Percentiles rank a stretch among this genome's conserved stretches.
phyloP scores from a whole-genome alignment of 2,797 vertebrate species.

The Rhynchonycteris naso region DNA sequence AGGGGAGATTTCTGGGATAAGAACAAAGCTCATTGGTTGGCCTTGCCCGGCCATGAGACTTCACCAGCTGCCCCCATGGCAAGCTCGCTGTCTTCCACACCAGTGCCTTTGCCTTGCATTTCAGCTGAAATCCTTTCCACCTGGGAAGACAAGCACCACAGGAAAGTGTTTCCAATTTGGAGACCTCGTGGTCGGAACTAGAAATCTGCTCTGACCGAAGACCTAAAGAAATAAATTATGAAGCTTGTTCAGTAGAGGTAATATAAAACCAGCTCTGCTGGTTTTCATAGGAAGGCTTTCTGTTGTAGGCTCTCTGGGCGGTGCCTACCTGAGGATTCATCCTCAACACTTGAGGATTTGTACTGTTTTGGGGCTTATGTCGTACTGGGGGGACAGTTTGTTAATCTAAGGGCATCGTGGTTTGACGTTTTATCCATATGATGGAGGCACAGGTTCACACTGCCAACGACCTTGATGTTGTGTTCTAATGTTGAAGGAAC shows the following conservation, averaged over 20 bases:
- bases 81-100: background rate
- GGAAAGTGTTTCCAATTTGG: constrained; percentile 22
- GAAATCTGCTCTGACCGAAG: constrained; percentile 14
- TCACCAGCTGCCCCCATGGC: background rate
- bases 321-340: background rate
- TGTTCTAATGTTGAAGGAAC: constrained; percentile 9
- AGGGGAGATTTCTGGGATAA: constrained; percentile 50
- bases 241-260: background rate
- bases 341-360: background rate
- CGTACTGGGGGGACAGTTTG: constrained; percentile 1
- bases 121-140: background rate
- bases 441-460: background rate
- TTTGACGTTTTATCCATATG: background rate
- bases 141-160: background rate
- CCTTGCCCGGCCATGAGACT: background rate
- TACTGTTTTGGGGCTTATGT: background rate
- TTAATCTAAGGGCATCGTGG: background rate
- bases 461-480: background rate
- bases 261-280: background rate
- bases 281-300: background rate
- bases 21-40: constrained; percentile 15
- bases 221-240: constrained; percentile 35
- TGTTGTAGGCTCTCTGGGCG: background rate
- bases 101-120: background rate
- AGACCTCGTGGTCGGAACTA: constrained; percentile 30